Evolutionary conservation across 1,140 invertebrate species (phyloP).

Genomic region (Melitaea cinxia): DNA sequence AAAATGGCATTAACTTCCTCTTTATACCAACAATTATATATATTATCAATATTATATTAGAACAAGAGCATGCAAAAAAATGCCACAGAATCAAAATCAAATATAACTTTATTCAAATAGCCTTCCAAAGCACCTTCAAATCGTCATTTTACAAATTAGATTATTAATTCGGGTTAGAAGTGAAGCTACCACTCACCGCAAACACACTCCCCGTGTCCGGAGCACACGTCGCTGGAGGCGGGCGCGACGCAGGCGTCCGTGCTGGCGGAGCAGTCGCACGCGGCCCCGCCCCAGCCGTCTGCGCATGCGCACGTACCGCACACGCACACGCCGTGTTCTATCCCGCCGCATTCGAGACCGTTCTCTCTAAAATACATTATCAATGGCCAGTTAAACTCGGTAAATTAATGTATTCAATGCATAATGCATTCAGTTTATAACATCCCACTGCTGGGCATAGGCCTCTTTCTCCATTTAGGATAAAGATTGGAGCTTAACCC

Average conservation of each 20-base stretch:
- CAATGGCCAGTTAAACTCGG: not conserved
- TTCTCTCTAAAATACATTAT: slow-evolving; percentile 55
- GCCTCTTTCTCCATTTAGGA: too few relatives aligned
- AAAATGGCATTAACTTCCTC: too few relatives aligned
- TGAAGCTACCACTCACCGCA: slow-evolving; percentile 83
- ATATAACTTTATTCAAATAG: too few relatives aligned
- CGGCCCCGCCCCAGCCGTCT: slow-evolving; percentile 88
- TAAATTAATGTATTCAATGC: not conserved
- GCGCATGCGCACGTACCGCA: slow-evolving; percentile 91
- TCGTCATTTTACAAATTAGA: too few relatives aligned
- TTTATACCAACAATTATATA: too few relatives aligned
- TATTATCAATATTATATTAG: too few relatives aligned
- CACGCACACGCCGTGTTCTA: slow-evolving; percentile 85
- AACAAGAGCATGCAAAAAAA: too few relatives aligned
- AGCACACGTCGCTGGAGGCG: slow-evolving; percentile 83
- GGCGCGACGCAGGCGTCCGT: slow-evolving; percentile 87
- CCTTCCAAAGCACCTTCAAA: too few relatives aligned
- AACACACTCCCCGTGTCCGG: slow-evolving; percentile 84
- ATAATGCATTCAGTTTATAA: too few relatives aligned
- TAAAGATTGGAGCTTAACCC: too few relatives aligned
- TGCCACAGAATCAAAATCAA: not conserved
- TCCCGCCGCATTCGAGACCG: slow-evolving; percentile 73
- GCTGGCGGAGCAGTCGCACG: slow-evolving; percentile 88
- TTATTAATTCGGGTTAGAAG: not conserved
- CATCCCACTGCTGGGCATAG: too few relatives aligned